phyloP scores from a whole-genome alignment of 2,888 invertebrate species.

The Dicranocentrus wangi region DNA sequence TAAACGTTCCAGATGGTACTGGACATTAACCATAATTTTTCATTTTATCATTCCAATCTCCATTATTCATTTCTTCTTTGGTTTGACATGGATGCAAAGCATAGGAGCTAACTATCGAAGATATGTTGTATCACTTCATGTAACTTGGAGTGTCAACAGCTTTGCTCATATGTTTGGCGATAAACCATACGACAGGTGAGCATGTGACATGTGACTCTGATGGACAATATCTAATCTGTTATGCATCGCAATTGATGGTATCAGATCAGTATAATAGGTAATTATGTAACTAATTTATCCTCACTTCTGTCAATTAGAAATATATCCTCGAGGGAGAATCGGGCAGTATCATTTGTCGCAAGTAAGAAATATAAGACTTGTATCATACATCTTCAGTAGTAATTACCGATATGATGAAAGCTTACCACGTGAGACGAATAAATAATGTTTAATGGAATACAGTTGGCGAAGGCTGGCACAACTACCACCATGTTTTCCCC shows the following conservation, averaged over 20 bases:
- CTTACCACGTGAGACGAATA: too few relatives aligned
- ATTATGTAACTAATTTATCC: too few relatives aligned
- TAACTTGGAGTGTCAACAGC: constrained; percentile 45
- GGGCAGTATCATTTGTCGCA: background rate
- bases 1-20: too few relatives aligned
- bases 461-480: constrained; percentile 95
- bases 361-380: background rate
- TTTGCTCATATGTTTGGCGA: constrained; percentile 81
- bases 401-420: background rate
- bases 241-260: too few relatives aligned
- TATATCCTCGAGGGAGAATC: constrained; percentile 5
- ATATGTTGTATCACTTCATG: constrained; percentile 74
- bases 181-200: constrained; percentile 91
- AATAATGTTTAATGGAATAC: background rate
- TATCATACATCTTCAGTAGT: background rate
- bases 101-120: constrained; percentile 78
- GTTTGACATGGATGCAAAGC: too few relatives aligned
- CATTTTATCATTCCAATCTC: constrained; percentile 27
- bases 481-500: constrained; percentile 94
- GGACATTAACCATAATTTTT: too few relatives aligned
- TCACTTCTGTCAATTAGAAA: background rate
- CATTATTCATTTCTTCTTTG: background rate
- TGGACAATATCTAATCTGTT: too few relatives aligned
- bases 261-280: too few relatives aligned
- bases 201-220: too few relatives aligned